Base-by-base conservation (phyloP, 2,113 vertebrate genomes). In the Percopsis transmontana region DNA sequence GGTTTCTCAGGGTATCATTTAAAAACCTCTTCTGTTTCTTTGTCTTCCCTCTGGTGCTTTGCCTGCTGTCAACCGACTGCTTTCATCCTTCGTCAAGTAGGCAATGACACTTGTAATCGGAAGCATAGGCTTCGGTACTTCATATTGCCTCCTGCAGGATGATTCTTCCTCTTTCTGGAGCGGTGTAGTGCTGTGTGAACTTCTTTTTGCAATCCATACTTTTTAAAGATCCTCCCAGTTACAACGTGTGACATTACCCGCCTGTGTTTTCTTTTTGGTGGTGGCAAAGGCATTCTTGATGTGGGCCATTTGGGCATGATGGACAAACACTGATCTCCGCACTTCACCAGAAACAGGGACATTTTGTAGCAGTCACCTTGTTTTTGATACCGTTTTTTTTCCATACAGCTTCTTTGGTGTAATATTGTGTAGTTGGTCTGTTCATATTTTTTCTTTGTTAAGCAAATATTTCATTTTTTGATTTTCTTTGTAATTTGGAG, bases 11-110 rank as follows among this genome's bases (percentile, higher is more conserved):
- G 44, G 44, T 47, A 47, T 47, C 9, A 47, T 47, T 41, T 5
- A 41, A 12, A 41, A 41, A 41, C 40, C 40, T 41, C 40, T 41
- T 41, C 40, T 41, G 5, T 47, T 47, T 2, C 44, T 47, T 47
- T 47, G 16, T 47, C 44, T 47, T 47, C 44, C 44, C 44, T 47
- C 44, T 47, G 44, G 44, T 47, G 44, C 44, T 47, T 47, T 47
- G 44, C 44, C 44, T 47, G 44, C 44, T 47, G 40, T 41, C 40
- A 41, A 41, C 40, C 40, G 40, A 12, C 40, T 41, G 44, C 16
- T 47, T 15, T 47, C 44, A 47, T 15, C 44, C 44, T 15, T 47
- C 44, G 14, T 47, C 44, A 47, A 47, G 44, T 47, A 47, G 14
- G 44, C 44, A 47, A 47, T 47, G 44, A 47, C 44, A 47, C 44